phyloP scores from a whole-genome alignment of 1,140 invertebrate genomes.

The Lysiphlebus fabarum region DNA sequence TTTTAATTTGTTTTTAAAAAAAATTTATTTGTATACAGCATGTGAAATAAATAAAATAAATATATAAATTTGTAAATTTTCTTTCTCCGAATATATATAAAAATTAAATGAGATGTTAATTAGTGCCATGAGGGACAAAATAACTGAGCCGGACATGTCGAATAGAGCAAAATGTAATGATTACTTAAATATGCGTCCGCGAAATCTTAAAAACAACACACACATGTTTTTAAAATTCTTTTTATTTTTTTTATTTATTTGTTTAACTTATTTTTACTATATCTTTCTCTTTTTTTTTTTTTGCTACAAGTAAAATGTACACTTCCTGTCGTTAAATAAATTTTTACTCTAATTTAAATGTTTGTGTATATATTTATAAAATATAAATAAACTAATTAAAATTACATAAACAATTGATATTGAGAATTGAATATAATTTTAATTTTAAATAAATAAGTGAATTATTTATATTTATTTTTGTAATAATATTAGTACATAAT shows the following conservation, averaged over 20 bases:
- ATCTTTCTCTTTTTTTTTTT: conserved; percentile 17
- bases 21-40: conserved; percentile 12
- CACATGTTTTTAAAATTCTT: conserved; percentile 29
- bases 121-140: conserved; percentile 18
- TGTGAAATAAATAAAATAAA: background rate
- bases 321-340: conserved; percentile 52
- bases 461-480: too few relatives aligned
- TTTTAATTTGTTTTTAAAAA: conserved; percentile 11
- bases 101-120: conserved; percentile 5
- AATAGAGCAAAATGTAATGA: conserved; percentile 35
- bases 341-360: conserved; percentile 41
- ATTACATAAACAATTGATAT: too few relatives aligned
- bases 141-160: conserved; percentile 39
- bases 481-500: too few relatives aligned
- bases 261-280: too few relatives aligned
- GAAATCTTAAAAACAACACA: conserved; percentile 46
- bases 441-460: too few relatives aligned
- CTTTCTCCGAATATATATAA: too few relatives aligned
- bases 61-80: too few relatives aligned
- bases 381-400: too few relatives aligned
- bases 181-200: conserved; percentile 35
- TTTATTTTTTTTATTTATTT: too few relatives aligned
- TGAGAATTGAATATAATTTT: too few relatives aligned
- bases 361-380: conserved; percentile 19
- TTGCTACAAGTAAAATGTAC: conserved; percentile 33